Evolutionary conservation across 92 coral and sea anemone genomes (phyloP).

Genomic region (Zoanthus sociatus): DNA sequence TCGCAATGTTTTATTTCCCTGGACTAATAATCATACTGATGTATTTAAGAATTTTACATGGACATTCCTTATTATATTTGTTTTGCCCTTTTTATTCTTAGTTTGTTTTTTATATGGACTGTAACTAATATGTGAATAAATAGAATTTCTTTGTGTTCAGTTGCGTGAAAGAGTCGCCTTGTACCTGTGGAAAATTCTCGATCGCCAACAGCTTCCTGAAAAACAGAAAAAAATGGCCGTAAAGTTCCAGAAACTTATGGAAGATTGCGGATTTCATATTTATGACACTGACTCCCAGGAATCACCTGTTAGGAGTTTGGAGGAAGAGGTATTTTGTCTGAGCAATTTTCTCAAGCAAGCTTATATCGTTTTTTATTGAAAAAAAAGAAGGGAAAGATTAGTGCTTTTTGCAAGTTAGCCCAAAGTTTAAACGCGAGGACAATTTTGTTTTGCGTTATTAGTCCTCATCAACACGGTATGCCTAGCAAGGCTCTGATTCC

Average conservation of each 20-base stretch:
- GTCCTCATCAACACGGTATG: no score
- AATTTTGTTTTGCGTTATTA: no score
- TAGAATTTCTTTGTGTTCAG: constrained; percentile 34
- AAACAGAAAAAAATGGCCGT: constrained; percentile 62
- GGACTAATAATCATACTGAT: no score
- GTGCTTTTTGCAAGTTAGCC: no score
- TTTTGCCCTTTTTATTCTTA: no score
- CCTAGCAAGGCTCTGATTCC: not conserved
- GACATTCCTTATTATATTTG: no score
- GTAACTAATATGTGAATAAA: no score
- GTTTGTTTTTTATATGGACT: no score
- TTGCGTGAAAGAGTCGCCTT: constrained; percentile 84
- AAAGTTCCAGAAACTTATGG: constrained; percentile 66
- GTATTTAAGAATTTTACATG: no score
- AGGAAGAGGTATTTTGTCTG: constrained; percentile 46
- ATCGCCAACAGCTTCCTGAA: constrained; percentile 56
- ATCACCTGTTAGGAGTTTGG: constrained; percentile 13
- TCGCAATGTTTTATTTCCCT: no score
- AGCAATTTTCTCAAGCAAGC: not conserved
- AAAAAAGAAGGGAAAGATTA: no score
- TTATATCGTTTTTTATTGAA: not conserved
- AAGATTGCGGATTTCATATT: constrained; percentile 65
- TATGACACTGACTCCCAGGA: constrained; percentile 37
- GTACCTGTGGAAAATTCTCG: constrained; percentile 75
- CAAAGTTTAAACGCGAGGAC: no score